Conservation (phyloP, 2,113 vertebrate genomes). For the Lagenorhynchus albirostris region DNA sequence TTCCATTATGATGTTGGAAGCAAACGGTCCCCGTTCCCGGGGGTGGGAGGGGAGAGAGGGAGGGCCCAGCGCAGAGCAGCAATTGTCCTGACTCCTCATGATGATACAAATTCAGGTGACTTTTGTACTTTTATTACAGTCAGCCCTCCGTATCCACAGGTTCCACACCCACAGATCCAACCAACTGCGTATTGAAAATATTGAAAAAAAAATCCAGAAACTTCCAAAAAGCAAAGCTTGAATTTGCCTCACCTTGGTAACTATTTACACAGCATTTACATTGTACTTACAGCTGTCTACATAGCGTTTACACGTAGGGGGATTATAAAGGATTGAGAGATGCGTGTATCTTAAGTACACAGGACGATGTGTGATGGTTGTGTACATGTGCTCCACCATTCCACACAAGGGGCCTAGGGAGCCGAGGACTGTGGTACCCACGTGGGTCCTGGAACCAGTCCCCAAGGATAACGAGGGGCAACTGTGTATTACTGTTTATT, state of each 20-base stretch:
- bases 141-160: neutral
- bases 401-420: no score
- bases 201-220: neutral
- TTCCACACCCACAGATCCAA: neutral
- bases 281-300: neutral
- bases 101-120: neutral
- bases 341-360: no score
- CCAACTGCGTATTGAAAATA: neutral
- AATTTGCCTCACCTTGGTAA: neutral
- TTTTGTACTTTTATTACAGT: neutral
- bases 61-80: neutral
- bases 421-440: no score
- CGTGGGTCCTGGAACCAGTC: no score
- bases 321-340: no score
- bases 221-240: neutral
- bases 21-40: accelerated
- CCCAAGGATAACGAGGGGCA: no score
- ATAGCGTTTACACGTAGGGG: no score
- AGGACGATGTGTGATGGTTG: no score
- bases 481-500: neutral
- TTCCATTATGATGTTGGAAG: accelerated
- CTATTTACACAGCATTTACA: neutral
- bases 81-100: neutral
- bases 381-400: no score
- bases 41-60: no score